Conservation (phyloP, 2,797 vertebrate genomes). For the Anomalospiza imberbis region DNA sequence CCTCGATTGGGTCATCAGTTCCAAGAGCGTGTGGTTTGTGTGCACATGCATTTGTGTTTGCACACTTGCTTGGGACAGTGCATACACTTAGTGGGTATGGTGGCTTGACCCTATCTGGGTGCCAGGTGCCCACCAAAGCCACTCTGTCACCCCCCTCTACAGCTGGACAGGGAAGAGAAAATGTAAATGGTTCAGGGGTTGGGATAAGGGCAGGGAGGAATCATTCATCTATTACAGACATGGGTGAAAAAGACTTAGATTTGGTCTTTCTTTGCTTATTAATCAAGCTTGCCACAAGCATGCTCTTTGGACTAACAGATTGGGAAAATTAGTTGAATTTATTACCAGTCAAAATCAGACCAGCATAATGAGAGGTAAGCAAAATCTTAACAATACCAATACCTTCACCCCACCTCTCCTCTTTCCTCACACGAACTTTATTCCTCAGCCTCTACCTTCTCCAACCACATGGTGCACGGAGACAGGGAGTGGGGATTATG, state of each 20-base stretch:
- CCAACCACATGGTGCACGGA: accelerated
- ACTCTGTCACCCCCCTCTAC: neutral
- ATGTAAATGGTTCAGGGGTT: neutral
- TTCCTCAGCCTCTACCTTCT: neutral
- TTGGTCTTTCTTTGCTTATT: too few relatives aligned
- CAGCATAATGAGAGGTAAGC: neutral
- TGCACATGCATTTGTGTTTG: neutral
- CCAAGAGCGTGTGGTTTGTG: accelerated
- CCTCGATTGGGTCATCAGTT: neutral
- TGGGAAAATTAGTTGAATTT: neutral
- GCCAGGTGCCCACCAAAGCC: neutral
- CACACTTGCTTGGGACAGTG: neutral
- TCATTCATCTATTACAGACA: neutral
- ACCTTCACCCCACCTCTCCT: neutral
- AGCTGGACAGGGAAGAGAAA: neutral
- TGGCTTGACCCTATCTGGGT: neutral
- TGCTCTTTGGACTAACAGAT: neutral
- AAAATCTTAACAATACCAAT: neutral
- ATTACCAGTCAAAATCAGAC: neutral
- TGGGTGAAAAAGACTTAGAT: neutral
- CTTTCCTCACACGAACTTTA: neutral
- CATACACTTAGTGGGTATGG: neutral
- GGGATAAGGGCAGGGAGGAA: neutral
- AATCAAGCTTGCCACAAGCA: too few relatives aligned
- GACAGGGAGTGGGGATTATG: neutral